Evolutionary conservation across 35 echinoderm and acorn worm species (phyloP), one percentile per base, ranked within the genome.

Genomic region (Eucidaris tribuloides): DNA sequence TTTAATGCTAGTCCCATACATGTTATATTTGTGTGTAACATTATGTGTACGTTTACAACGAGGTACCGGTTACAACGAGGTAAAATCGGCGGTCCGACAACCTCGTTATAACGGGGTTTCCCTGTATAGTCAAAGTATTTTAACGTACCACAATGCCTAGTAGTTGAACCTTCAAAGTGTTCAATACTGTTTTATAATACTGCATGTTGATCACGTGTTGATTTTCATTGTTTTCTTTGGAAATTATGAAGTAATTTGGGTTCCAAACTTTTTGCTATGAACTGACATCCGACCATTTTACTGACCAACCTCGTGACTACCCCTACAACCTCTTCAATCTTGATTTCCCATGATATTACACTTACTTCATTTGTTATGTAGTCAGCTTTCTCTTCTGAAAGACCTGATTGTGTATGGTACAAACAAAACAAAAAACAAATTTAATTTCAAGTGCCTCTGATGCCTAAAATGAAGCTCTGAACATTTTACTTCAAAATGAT

Each of bases 331-430:
- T 29, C 19, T 23, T 45, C 7, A 50, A 3, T 3, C 3, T 17
- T 5, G 1, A 78, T 3, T 5, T 50, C n/a, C 31, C 3, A 14
- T 35, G 19, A 25, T 2, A 18, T 7, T 64, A 41, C 4, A 56
- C 77, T 62, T 59, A 92, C 84, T 65, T 92, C 61, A 63, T 92
- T 60, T 83, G 90, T 60, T 62, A 92, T 72, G 50, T 83, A 55
- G 34, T 38, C 22, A 62, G 84, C 40, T 77, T 87, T 92, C 45
- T 92, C 90, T 35, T 92, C 78, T 77, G 90, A 92, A 17, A 92
- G 65, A 40, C 89, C 89, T 92, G 43, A 30, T 19, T 31, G 58
- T 7, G 58, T 76, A 71, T 42, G 18, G 46, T 24, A 76, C 14
- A 44, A 32, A 43, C 18, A 71, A 0, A 15, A 41, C 17, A 42